Conservation (phyloP, 2,888 invertebrate species). For the Dorcus parallelipipedus region DNA sequence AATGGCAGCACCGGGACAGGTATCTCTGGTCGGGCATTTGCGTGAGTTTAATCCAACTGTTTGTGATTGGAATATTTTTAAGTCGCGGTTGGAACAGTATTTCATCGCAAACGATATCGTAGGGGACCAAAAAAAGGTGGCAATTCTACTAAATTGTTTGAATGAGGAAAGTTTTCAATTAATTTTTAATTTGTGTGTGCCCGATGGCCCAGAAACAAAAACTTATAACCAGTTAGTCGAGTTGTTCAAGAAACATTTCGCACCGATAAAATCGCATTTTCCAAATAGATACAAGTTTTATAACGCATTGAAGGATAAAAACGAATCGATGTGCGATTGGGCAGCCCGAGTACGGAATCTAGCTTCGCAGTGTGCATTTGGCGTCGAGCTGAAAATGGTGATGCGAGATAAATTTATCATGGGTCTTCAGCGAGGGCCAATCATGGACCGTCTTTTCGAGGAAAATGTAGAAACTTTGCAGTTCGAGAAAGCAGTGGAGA, state of each 20-base stretch:
- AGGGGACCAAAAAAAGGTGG: background rate
- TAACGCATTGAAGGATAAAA: background rate
- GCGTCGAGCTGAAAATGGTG: background rate
- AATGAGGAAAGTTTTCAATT: background rate
- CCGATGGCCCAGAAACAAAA: background rate
- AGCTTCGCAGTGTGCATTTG: slow-evolving; percentile 4
- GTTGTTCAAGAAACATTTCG: slow-evolving; percentile 8
- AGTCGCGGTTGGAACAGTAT: background rate
- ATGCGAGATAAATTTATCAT: slow-evolving; percentile 8
- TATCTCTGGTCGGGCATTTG: background rate
- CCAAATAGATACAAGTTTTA: background rate
- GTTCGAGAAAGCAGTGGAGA: background rate
- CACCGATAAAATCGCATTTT: background rate
- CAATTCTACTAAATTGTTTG: background rate
- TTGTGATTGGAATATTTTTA: background rate
- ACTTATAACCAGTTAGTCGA: slow-evolving; percentile 10
- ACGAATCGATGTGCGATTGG: background rate
- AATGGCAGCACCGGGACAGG: too few relatives aligned
- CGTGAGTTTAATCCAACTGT: background rate
- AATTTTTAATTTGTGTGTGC: background rate
- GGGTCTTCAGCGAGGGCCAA: background rate
- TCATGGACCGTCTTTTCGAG: too few relatives aligned
- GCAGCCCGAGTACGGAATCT: slow-evolving; percentile 3
- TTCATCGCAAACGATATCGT: background rate
- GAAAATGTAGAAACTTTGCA: background rate